Evolutionary conservation across 1,140 invertebrate species (phyloP).

Genomic region (Cyrtorhinus lividipennis): DNA sequence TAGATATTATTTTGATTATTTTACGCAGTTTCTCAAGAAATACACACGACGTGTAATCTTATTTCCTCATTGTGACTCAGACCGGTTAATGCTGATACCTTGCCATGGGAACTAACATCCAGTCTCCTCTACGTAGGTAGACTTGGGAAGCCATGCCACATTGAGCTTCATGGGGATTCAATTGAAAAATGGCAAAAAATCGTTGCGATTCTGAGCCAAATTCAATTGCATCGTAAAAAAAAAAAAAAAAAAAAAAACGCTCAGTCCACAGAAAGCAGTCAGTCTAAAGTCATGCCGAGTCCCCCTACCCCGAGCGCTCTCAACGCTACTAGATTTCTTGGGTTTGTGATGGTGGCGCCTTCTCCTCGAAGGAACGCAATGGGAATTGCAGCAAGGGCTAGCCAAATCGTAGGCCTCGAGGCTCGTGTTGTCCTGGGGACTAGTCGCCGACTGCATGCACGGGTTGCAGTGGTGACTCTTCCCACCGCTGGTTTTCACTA

Average conservation of each 20-base stretch:
- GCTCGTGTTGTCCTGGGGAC: constrained; percentile 50
- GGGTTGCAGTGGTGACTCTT: constrained; percentile 50
- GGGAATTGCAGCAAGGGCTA: constrained; percentile 61
- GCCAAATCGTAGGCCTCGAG: constrained; percentile 68
- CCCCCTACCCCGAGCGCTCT: constrained; percentile 15
- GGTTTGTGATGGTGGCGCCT: constrained; percentile 23
- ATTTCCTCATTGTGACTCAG: no score
- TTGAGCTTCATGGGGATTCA: no score
- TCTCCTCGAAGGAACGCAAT: constrained; percentile 51
- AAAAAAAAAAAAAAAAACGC: no score
- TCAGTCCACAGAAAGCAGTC: no score
- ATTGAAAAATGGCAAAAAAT: no score
- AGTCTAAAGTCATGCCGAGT: no score
- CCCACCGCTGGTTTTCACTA: not conserved
- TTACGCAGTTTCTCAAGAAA: no score
- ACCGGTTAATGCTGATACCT: no score
- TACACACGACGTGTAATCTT: no score
- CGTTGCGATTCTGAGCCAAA: no score
- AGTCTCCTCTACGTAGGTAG: not conserved
- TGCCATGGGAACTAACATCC: not conserved
- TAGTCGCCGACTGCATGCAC: constrained; percentile 40
- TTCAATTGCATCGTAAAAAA: no score
- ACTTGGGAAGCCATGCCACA: not conserved
- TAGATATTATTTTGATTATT: no score
- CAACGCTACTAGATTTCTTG: constrained; percentile 16